A percentile compares a stretch with the other conserved stretches of the same genome.
These are phyloP conservation scores for Tachystola acroxantha DNA, from an alignment of 2,888 invertebrate genomes.

Conservation along the genomic window DNA sequence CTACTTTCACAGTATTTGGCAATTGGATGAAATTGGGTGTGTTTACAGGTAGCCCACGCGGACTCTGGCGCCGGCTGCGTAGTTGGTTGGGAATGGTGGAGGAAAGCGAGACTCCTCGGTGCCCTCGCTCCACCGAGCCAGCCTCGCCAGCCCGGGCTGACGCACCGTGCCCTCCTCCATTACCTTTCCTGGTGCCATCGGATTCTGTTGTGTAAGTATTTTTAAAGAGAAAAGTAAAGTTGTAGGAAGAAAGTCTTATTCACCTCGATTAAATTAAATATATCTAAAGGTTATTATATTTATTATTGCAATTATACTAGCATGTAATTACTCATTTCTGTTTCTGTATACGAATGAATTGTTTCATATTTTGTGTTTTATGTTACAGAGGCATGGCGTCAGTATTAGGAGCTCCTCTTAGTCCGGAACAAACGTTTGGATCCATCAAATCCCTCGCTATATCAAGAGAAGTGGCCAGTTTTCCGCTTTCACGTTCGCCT, in stretches of 20 bases:
- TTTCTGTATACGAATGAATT: too few relatives aligned
- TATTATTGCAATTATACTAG: too few relatives aligned
- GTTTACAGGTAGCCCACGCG: slow-evolving; percentile 54
- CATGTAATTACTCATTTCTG: too few relatives aligned
- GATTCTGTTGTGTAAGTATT: slow-evolving; percentile 82
- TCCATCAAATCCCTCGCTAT: slow-evolving; percentile 85
- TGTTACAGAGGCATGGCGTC: slow-evolving; percentile 82
- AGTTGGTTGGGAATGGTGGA: slow-evolving; percentile 65
- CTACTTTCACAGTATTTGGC: too few relatives aligned
- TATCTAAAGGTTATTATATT: too few relatives aligned
- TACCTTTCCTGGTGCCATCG: slow-evolving; percentile 85
- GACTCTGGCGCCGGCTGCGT: slow-evolving; percentile 57
- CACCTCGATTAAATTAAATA: too few relatives aligned
- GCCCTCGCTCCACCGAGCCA: slow-evolving; percentile 84
- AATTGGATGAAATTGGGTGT: too few relatives aligned
- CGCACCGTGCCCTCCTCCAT: slow-evolving; percentile 85
- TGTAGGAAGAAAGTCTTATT: too few relatives aligned
- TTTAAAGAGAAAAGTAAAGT: too few relatives aligned
- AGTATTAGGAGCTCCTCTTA: slow-evolving; percentile 81
- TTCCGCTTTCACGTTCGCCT: slow-evolving; percentile 85
- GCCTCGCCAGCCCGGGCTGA: slow-evolving; percentile 84
- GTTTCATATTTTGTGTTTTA: too few relatives aligned
- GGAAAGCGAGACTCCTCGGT: slow-evolving; percentile 78
- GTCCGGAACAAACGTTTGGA: slow-evolving; percentile 86
- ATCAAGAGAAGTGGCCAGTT: slow-evolving; percentile 86